Evolutionary conservation across 2,888 invertebrate genomes (phyloP).

Genomic region (Leucophenga maculata): DNA sequence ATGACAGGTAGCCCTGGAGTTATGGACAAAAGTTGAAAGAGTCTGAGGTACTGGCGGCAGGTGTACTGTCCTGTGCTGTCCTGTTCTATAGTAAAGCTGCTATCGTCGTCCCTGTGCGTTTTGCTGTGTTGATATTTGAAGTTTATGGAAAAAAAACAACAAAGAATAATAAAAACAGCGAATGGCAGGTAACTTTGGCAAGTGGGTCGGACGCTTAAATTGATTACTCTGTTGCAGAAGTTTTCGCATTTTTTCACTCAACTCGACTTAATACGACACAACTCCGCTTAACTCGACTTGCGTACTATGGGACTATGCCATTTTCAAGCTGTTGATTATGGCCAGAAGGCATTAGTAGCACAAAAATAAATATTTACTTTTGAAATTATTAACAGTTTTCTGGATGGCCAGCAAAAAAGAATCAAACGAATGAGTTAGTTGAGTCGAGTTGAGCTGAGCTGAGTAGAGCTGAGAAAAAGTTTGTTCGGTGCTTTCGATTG

Average conservation of each 20-base stretch:
- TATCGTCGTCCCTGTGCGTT: not conserved
- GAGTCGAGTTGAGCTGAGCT: not conserved
- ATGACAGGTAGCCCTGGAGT: slow-evolving; percentile 46
- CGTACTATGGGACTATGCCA: slow-evolving; percentile 33
- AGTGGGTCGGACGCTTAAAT: slow-evolving; percentile 54
- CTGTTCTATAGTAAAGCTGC: not conserved
- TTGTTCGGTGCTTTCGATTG: slow-evolving; percentile 54
- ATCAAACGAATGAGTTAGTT: not conserved
- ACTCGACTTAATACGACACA: no score
- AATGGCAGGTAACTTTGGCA: slow-evolving; percentile 41
- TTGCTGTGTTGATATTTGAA: slow-evolving; percentile 16
- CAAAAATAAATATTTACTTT: slow-evolving; percentile 61
- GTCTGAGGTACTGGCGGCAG: slow-evolving; percentile 11
- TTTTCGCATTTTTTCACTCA: slow-evolving; percentile 25
- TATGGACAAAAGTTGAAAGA: no score
- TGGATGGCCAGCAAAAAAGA: slow-evolving; percentile 7
- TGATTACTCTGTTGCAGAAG: slow-evolving; percentile 57
- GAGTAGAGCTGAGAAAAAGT: slow-evolving; percentile 40
- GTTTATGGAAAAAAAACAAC: slow-evolving; percentile 18
- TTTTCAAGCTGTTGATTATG: slow-evolving; percentile 62
- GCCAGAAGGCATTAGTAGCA: slow-evolving; percentile 60
- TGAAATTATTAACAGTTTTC: slow-evolving; percentile 59
- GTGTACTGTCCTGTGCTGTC: slow-evolving; percentile 12
- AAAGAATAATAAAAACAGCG: slow-evolving; percentile 6
- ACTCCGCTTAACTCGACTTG: not conserved